Percentiles rank a stretch among this genome's conserved stretches.
These are phyloP conservation scores for Callyntrura guangdongensis DNA, from an alignment of 2,888 invertebrate genomes.

Conservation along the genomic window DNA sequence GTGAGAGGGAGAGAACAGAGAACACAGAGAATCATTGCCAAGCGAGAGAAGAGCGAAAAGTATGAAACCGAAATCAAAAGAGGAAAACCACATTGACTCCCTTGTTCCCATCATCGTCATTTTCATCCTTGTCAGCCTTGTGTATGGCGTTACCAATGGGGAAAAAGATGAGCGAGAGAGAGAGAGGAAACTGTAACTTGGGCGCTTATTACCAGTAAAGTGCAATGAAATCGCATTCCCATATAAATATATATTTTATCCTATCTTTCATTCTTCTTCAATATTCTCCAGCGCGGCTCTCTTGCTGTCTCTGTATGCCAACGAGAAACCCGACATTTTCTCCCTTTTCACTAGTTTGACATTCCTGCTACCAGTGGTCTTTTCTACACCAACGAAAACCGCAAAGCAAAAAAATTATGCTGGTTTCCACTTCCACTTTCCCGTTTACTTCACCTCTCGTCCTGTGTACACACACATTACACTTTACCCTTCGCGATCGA, in stretches of 20 bases:
- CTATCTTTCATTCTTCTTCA: neutral
- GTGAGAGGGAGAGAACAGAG: neutral
- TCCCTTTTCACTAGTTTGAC: slow-evolving; percentile 34
- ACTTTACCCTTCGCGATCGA: neutral
- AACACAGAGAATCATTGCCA: too few species aligned
- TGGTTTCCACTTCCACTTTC: slow-evolving; percentile 25
- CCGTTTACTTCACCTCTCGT: neutral
- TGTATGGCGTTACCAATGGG: too few species aligned
- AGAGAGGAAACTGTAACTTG: slow-evolving; percentile 36
- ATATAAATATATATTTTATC: neutral
- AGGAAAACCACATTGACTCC: slow-evolving; percentile 64
- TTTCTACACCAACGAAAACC: slow-evolving; percentile 16
- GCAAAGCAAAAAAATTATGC: slow-evolving; percentile 35
- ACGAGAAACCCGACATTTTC: slow-evolving; percentile 23
- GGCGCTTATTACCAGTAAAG: neutral
- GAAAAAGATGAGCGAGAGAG: too few species aligned
- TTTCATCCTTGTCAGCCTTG: slow-evolving; percentile 29
- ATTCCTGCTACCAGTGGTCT: slow-evolving; percentile 9
- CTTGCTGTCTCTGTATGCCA: neutral
- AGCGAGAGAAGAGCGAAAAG: slow-evolving; percentile 14
- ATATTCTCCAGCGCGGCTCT: too few species aligned
- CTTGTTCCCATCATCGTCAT: slow-evolving; percentile 51
- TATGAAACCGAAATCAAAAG: slow-evolving; percentile 61
- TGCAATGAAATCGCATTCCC: slow-evolving; percentile 34
- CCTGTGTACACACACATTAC: too few species aligned